Conservation (phyloP, 2,888 invertebrate genomes). For the Heliconius hortense region DNA sequence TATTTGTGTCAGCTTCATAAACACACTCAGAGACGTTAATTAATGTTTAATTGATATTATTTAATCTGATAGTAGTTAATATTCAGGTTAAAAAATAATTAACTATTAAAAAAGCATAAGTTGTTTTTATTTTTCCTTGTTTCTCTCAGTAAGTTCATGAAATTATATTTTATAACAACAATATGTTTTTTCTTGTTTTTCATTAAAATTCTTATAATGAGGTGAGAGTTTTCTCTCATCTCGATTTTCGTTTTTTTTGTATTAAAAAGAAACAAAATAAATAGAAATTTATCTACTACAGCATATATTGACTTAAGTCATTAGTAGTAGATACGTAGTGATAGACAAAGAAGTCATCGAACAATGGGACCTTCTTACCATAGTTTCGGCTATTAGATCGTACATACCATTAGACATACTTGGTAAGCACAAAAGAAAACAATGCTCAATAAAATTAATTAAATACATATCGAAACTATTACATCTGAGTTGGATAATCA, state of each 20-base stretch:
- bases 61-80: background rate
- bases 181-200: no score
- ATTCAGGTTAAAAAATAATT: no score
- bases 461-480: background rate
- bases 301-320: background rate
- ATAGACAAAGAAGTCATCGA: background rate
- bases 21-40: background rate
- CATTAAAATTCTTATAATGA: no score
- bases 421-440: background rate
- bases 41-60: background rate
- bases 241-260: no score
- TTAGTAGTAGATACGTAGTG: no score
- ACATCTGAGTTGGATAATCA: no score
- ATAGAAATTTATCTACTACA: background rate
- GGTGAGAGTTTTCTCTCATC: no score
- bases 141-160: no score
- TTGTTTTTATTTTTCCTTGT: no score
- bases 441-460: background rate
- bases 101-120: no score
- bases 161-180: no score
- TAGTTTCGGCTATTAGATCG: background rate
- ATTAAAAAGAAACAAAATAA: background rate
- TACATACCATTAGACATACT: background rate
- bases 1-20: constrained; percentile 30
- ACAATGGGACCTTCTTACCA: background rate